Base-by-base conservation (phyloP, 2,797 vertebrate species). In the Tamandua tetradactyla region DNA sequence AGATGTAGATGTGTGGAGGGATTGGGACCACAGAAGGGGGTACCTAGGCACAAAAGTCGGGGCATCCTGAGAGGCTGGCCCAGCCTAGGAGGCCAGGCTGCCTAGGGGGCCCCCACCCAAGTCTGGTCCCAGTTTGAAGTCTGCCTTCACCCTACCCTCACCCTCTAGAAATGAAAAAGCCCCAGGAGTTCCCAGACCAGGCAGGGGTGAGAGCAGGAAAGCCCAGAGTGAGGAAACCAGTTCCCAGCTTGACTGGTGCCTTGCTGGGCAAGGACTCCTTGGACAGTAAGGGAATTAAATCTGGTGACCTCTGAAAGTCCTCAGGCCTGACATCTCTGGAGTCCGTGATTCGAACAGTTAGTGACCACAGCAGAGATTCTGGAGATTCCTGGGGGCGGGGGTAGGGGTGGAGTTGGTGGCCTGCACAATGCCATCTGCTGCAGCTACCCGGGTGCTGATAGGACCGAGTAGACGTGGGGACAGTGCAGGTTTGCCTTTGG, bases 311-410 rank as follows among this genome's bases (percentile, higher is more conserved):
- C 47, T 18, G 69, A 15, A 18, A 11, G 37, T 52, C 87, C 74
- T 62, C 27, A 44, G 25, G 37, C 49, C 81, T 89, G 88, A 32
- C 49, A 40, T 18, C 62, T 44, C 52, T 85, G 72, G 57, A 78
- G 30, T 42, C 52, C 7, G 0, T 14, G 35, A 71, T 18, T 81
- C 37, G 40, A 47, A 71, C 5, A 6, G 10, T n/a, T 9, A 3
- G 49, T 49, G 64, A 20, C 74, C 57, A 23, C 7, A 40, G 35
- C 49, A 32, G 81, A 27, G 76, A 89, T 93, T 62, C 87, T 74
- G 37, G 61, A 74, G 78, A 64, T 95, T 85, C 89, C 94, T 76
- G 69, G 68, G 91, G 88, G 40, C 4, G 79, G 84, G 59, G 32
- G 5, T 61, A 30, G 35, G 79, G 84, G 59, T 35, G 5, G 66